Evolutionary conservation across 1,140 invertebrate genomes (phyloP).

Genomic region (Euglossa dilemma): DNA sequence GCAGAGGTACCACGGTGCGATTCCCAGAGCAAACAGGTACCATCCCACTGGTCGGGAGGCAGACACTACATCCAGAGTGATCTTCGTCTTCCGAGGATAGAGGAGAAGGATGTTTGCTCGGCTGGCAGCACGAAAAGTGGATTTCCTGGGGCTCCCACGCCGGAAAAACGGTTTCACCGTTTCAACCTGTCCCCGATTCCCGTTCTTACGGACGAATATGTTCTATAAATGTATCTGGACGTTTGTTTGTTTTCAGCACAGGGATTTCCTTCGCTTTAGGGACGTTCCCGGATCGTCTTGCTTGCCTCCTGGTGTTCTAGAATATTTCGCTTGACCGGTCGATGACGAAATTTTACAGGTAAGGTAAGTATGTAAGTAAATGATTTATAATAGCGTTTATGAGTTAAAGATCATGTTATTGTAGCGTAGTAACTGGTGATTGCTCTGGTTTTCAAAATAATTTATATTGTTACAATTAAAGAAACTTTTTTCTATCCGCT

Average conservation of each 20-base stretch:
- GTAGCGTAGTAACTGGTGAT: too few relatives aligned
- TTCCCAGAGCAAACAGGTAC: constrained; percentile 63
- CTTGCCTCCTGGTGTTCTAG: not conserved
- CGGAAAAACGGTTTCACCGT: constrained; percentile 22
- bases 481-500: too few relatives aligned
- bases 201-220: constrained; percentile 13
- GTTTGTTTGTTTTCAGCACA: constrained; percentile 9
- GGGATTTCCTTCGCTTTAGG: constrained; percentile 27
- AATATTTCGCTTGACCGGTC: not conserved
- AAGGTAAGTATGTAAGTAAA: not conserved
- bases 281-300: not conserved
- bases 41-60: constrained; percentile 18
- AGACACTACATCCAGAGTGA: constrained; percentile 29
- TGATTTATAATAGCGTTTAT: not conserved
- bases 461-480: too few relatives aligned
- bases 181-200: constrained; percentile 32
- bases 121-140: constrained; percentile 53
- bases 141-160: constrained; percentile 47
- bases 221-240: constrained; percentile 23
- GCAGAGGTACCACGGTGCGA: constrained; percentile 59
- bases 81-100: constrained; percentile 36
- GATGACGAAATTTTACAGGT: not conserved
- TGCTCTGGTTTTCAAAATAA: too few relatives aligned
- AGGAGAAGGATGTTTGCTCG: constrained; percentile 48
- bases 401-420: too few relatives aligned